Evolutionary conservation across 2,888 invertebrate species (phyloP).

Genomic region (Hemistola chrysoprasaria): DNA sequence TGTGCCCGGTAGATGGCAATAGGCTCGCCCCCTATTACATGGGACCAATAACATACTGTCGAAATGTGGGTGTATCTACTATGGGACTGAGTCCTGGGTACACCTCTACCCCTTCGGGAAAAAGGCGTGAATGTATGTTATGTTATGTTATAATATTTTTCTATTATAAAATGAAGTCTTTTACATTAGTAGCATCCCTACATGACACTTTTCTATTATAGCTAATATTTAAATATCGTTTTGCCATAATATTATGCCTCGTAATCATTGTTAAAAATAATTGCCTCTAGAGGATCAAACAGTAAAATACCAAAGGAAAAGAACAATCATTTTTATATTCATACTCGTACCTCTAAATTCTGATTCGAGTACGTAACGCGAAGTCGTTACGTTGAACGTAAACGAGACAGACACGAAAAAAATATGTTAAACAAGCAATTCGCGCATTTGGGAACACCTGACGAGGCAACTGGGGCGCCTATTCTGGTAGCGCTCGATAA

Average conservation of each 20-base stretch:
- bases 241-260: no score
- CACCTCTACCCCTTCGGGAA: no score
- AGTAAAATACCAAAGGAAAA: slow-evolving; percentile 10
- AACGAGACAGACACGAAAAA: slow-evolving; percentile 61
- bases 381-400: slow-evolving; percentile 49
- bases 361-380: slow-evolving; percentile 51
- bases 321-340: slow-evolving; percentile 24
- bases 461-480: slow-evolving; percentile 42
- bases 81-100: no score
- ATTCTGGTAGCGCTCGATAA: slow-evolving; percentile 42
- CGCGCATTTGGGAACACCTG: slow-evolving; percentile 65
- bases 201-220: no score
- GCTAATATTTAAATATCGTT: background rate
- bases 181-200: no score
- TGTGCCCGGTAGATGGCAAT: no score
- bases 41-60: no score
- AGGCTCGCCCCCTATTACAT: no score
- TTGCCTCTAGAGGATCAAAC: background rate
- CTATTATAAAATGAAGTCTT: no score
- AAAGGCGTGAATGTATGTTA: no score
- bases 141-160: no score
- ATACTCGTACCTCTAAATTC: slow-evolving; percentile 22
- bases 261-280: background rate
- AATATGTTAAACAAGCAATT: slow-evolving; percentile 78
- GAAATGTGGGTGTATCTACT: no score